A percentile compares a stretch with the other conserved stretches of the same genome.
phyloP scores from a whole-genome alignment of 2,797 vertebrate species.

The Falco naumanni region DNA sequence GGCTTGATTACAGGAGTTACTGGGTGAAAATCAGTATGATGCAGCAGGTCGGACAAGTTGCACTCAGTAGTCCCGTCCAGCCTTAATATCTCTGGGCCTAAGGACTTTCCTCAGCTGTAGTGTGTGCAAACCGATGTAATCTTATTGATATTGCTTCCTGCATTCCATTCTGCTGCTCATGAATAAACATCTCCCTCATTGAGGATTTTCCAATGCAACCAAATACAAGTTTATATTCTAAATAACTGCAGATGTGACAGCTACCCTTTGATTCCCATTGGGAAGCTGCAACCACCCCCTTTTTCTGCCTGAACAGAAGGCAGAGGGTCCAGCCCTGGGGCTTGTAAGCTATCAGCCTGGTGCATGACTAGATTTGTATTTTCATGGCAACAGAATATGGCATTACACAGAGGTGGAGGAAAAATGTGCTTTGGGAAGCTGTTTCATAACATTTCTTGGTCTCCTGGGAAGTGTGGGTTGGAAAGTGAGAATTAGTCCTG shows the following conservation, averaged over 20 bases:
- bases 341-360: neutral
- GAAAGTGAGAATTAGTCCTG: neutral
- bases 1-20: neutral
- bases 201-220: neutral
- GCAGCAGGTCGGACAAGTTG: neutral
- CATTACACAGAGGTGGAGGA: neutral
- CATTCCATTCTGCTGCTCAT: neutral
- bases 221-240: neutral
- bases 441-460: neutral
- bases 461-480: conserved; percentile 36
- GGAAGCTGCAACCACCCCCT: fast-evolving
- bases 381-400: neutral
- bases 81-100: neutral
- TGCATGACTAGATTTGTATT: neutral
- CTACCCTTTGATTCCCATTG: neutral
- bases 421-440: neutral
- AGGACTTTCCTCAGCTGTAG: neutral
- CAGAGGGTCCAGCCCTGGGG: neutral
- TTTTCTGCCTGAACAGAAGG: neutral
- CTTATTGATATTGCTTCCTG: neutral
- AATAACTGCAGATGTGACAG: neutral
- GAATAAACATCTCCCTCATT: neutral
- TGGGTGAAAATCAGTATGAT: neutral
- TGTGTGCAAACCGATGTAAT: neutral
- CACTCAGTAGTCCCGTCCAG: neutral